Evolutionary conservation across 30 jellyfish, hydroid and myxozoan species (phyloP).

Genomic region (Sanderia malayensis): DNA sequence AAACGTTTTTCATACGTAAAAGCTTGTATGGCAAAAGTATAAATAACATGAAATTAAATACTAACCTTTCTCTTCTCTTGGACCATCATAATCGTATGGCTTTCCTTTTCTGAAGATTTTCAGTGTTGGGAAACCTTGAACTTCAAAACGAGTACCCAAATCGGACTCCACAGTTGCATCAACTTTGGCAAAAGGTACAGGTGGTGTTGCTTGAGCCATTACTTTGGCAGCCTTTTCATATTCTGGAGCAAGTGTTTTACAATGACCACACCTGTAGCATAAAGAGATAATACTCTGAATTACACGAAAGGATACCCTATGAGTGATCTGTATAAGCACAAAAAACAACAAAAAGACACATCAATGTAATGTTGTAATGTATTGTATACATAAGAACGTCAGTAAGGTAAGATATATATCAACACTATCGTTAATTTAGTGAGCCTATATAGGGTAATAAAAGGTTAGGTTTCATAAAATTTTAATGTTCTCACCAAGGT

Average conservation of each 20-base stretch:
- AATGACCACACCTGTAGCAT: slow-evolving; percentile 98
- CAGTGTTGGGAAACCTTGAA: slow-evolving; percentile 96
- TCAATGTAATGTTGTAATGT: too few species aligned
- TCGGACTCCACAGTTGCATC: slow-evolving; percentile 91
- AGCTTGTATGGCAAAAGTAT: too few species aligned
- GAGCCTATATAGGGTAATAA: neutral
- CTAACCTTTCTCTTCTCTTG: slow-evolving; percentile 85
- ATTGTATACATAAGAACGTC: too few species aligned
- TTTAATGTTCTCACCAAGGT: slow-evolving; percentile 92
- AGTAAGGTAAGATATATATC: too few species aligned
- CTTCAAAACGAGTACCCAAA: slow-evolving; percentile 71
- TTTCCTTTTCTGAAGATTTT: slow-evolving; percentile 81
- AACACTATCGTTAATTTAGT: too few species aligned
- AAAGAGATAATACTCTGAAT: too few species aligned
- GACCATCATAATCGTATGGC: slow-evolving; percentile 91
- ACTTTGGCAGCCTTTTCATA: slow-evolving; percentile 87
- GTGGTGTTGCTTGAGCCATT: slow-evolving; percentile 77
- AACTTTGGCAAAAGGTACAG: slow-evolving; percentile 95
- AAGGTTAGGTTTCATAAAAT: too few species aligned
- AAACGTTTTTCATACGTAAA: too few species aligned
- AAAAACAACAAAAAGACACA: too few species aligned
- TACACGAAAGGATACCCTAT: too few species aligned
- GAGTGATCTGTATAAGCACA: too few species aligned
- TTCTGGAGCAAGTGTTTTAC: slow-evolving; percentile 95
- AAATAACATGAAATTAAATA: too few species aligned